Percentiles rank a stretch among this genome's conserved stretches.
phyloP scores from a whole-genome alignment of 2,888 invertebrate species.

The Andricus quercusramuli region DNA sequence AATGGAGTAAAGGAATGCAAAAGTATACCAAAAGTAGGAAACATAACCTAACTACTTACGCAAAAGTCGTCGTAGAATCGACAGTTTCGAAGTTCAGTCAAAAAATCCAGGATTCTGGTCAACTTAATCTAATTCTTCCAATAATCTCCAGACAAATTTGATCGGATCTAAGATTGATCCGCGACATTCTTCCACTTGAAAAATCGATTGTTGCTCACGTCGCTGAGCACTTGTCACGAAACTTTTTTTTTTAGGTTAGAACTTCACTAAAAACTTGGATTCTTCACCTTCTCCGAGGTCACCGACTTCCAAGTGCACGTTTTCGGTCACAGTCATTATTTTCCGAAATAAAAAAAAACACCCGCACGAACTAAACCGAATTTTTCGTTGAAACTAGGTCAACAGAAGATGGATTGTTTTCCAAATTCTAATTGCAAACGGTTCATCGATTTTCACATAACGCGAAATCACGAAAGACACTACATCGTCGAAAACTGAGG shows the following conservation, averaged over 20 bases:
- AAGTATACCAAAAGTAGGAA: not conserved
- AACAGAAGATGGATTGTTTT: not conserved
- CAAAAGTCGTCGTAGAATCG: not conserved
- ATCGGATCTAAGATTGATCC: conserved; percentile 5
- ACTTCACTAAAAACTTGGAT: not conserved
- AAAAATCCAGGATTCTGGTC: not conserved
- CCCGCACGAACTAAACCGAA: not conserved
- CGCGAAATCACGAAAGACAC: not conserved
- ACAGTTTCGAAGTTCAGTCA: not conserved
- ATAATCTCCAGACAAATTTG: not conserved
- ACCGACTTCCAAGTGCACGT: conserved; percentile 6
- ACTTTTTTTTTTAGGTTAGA: not conserved
- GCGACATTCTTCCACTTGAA: conserved; percentile 3
- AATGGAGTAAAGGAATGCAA: conserved; percentile 3
- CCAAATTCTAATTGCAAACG: not conserved
- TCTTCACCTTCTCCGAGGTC: not conserved
- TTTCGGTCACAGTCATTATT: not conserved
- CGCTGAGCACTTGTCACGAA: not conserved
- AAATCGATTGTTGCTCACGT: not conserved
- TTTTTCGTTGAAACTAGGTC: conserved; percentile 21
- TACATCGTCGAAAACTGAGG: not conserved
- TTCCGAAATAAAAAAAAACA: not conserved
- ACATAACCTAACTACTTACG: not conserved
- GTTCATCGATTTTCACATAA: not conserved
- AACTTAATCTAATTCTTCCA: conserved; percentile 9